These are phyloP conservation scores for Orchestes rusci DNA, from an alignment of 2,888 invertebrate species.

Conservation along the genomic window DNA sequence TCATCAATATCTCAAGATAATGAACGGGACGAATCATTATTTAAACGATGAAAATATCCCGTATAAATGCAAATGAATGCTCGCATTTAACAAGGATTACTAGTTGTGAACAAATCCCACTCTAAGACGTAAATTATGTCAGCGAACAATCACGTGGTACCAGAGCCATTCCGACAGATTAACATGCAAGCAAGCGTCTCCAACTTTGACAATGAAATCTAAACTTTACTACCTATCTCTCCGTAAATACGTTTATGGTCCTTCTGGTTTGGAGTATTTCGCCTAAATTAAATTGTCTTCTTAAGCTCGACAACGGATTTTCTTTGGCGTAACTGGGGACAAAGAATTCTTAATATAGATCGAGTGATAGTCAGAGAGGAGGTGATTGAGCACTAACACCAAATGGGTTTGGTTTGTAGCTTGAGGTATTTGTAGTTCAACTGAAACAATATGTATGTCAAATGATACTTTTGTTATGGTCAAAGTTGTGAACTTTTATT, in stretches of 20 bases:
- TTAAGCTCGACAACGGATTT: constrained; percentile 17
- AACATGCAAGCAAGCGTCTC: constrained; percentile 38
- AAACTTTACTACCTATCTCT: constrained; percentile 42
- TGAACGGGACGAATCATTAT: constrained; percentile 29
- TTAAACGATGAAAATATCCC: constrained; percentile 33
- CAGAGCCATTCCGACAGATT: constrained; percentile 41
- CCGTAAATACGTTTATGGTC: constrained; percentile 35
- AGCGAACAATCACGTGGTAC: constrained; percentile 44
- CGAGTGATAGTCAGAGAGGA: too few species aligned
- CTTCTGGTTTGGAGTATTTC: constrained; percentile 18
- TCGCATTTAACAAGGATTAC: constrained; percentile 39
- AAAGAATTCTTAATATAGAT: constrained; percentile 10
- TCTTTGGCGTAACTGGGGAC: constrained; percentile 11
- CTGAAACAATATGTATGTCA: too few species aligned
- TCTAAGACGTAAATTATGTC: constrained; percentile 44
- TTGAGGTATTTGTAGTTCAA: too few species aligned
- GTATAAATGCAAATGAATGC: constrained; percentile 36
- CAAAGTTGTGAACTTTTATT: constrained; percentile 5
- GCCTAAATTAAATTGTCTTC: constrained; percentile 22
- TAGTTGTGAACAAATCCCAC: constrained; percentile 41
- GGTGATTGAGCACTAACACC: too few species aligned
- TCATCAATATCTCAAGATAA: constrained; percentile 15
- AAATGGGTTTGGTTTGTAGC: too few species aligned
- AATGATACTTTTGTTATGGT: constrained; percentile 2
- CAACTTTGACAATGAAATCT: constrained; percentile 39